A percentile compares a stretch with the other conserved stretches of the same genome.
phyloP scores from a whole-genome alignment of 2,113 vertebrate species.

The Anseranas semipalmata region DNA sequence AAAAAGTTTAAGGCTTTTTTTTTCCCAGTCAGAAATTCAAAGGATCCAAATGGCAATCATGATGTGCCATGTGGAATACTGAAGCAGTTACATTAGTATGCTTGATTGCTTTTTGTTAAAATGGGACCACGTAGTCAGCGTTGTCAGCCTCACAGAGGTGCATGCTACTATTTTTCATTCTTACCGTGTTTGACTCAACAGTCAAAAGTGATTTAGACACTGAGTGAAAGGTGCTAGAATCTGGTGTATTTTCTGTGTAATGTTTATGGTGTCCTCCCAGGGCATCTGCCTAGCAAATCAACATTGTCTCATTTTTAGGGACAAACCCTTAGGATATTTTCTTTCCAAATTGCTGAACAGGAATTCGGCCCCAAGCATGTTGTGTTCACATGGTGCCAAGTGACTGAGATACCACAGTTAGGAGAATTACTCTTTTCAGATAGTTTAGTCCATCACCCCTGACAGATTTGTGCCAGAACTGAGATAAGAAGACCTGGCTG shows the following conservation, averaged over 20 bases:
- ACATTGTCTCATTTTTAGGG: not conserved
- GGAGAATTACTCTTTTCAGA: not conserved
- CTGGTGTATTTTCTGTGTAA: not conserved
- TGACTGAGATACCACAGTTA: fast-evolving
- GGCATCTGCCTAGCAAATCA: not conserved
- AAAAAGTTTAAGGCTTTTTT: not conserved
- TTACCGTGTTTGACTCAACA: not conserved
- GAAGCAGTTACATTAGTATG: not conserved
- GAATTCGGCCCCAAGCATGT: not conserved
- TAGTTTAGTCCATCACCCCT: not conserved
- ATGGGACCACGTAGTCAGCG: not conserved
- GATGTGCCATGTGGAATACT: not conserved
- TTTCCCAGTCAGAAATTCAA: not conserved
- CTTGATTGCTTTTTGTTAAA: not conserved
- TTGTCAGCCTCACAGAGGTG: not conserved
- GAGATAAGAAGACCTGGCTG: not conserved
- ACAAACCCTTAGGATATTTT: not conserved
- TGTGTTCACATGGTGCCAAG: not conserved
- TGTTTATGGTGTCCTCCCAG: fast-evolving
- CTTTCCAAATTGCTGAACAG: not conserved
- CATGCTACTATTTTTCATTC: not conserved
- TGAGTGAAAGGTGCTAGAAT: not conserved
- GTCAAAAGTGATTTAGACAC: not conserved
- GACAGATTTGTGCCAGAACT: not conserved
- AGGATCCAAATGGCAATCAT: not conserved